Conservation (phyloP, 2,113 vertebrate genomes). For the Calyptomena viridis region DNA sequence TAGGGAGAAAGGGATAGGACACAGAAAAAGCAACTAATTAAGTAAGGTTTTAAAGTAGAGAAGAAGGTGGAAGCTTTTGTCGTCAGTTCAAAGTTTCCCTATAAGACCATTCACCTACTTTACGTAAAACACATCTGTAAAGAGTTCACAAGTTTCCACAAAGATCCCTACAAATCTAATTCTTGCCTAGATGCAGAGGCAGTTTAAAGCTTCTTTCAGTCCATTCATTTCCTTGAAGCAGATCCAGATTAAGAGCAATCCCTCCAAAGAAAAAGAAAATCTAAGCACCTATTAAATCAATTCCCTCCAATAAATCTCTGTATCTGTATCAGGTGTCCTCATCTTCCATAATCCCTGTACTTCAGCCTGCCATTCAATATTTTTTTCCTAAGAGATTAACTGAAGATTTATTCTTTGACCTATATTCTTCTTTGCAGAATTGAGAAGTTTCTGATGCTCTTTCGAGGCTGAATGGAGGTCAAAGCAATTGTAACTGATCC, state of each 20-base stretch:
- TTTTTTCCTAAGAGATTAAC: conserved; percentile 5
- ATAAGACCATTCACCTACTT: not conserved
- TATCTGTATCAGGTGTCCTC: not conserved
- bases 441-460: not conserved
- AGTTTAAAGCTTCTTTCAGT: conserved; percentile 26
- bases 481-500: not conserved
- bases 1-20: not conserved
- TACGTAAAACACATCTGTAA: not conserved
- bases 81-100: not conserved
- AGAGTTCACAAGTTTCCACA: not conserved
- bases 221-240: conserved; percentile 13
- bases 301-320: not conserved
- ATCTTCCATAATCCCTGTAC: not conserved
- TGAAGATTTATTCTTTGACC: not conserved
- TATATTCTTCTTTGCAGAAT: not conserved
- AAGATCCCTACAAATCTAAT: not conserved
- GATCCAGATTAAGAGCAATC: conserved; percentile 38
- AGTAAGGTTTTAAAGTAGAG: not conserved
- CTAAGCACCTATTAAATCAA: not conserved
- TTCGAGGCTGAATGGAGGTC: not conserved
- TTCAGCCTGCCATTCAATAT: not conserved
- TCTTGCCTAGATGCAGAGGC: not conserved
- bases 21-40: not conserved
- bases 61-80: not conserved
- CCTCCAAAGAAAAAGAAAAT: conserved; percentile 17